Evolutionary conservation across 1,140 invertebrate genomes (phyloP).

Genomic region (Meteorus sp.): DNA sequence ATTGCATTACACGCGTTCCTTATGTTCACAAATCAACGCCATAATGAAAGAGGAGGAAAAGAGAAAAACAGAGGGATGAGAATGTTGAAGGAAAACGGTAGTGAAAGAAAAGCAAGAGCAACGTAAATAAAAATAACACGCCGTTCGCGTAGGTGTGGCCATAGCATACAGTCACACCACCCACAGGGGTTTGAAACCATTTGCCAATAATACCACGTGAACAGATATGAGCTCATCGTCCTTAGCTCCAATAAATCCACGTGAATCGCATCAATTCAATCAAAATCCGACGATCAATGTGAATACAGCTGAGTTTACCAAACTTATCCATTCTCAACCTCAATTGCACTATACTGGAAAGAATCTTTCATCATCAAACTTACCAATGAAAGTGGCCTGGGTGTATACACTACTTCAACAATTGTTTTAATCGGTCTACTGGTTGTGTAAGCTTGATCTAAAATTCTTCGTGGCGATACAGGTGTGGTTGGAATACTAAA

Average conservation of each 20-base stretch:
- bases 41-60: not conserved
- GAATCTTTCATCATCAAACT: not conserved
- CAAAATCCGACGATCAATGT: no score
- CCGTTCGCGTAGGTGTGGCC: no score
- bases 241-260: no score
- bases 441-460: conserved; percentile 21
- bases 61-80: no score
- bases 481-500: conserved; percentile 12
- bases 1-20: no score
- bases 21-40: no score
- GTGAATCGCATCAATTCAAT: no score
- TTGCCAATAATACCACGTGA: not conserved
- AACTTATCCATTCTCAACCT: not conserved
- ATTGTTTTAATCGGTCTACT: conserved; percentile 21
- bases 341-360: not conserved
- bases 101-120: no score
- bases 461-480: not conserved
- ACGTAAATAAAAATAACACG: no score
- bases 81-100: no score
- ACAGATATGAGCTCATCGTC: not conserved
- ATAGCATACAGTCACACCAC: no score
- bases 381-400: conserved; percentile 11
- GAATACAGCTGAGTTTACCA: not conserved
- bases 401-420: conserved; percentile 17
- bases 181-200: no score